phyloP scores from a whole-genome alignment of 2,113 vertebrate species.

The Aptenodytes forsteri region DNA sequence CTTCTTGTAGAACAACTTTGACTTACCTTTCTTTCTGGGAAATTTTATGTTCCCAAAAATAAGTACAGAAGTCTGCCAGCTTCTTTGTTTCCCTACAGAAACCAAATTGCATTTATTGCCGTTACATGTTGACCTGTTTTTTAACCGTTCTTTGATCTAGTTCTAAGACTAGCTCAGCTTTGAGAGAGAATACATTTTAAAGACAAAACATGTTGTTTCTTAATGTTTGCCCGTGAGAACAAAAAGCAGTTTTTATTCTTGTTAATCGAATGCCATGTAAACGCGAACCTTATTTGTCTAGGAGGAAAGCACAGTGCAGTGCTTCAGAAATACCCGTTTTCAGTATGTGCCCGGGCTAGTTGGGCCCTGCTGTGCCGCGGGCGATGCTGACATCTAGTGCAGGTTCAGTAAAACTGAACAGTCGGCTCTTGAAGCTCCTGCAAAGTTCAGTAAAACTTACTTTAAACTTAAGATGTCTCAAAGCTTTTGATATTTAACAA shows the following conservation, averaged over 20 bases:
- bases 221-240: fast-evolving
- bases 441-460: neutral
- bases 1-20: neutral
- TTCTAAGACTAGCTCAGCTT: neutral
- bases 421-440: neutral
- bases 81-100: neutral
- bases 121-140: fast-evolving
- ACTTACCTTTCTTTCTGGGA: neutral
- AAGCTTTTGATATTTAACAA: neutral
- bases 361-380: fast-evolving
- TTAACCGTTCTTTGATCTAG: neutral
- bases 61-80: neutral
- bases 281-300: fast-evolving
- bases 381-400: slow-evolving; percentile 43
- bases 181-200: neutral
- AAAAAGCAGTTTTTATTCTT: neutral
- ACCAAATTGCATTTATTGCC: neutral
- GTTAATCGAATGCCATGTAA: neutral
- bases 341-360: fast-evolving
- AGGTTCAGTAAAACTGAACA: neutral
- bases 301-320: fast-evolving
- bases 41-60: neutral
- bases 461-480: neutral
- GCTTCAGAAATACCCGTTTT: fast-evolving
- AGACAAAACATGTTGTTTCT: fast-evolving